A percentile compares a stretch with the other conserved stretches of the same genome.
These are phyloP conservation scores for Chaetops frenatus DNA, from an alignment of 2,113 vertebrate species.

Conservation along the genomic window DNA sequence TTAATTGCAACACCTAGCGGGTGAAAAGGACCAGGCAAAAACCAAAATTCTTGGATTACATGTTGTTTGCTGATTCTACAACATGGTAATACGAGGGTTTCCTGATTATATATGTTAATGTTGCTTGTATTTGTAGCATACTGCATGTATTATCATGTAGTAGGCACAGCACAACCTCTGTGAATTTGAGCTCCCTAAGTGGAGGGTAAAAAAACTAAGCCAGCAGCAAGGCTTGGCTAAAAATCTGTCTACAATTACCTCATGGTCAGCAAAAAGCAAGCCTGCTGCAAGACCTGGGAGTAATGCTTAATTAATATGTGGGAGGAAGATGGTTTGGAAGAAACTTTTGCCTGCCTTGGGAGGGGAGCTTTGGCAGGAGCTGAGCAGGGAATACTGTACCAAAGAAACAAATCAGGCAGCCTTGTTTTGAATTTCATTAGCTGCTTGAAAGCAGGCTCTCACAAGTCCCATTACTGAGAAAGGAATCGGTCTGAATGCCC, in stretches of 20 bases:
- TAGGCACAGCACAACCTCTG: not conserved
- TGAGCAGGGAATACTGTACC: not conserved
- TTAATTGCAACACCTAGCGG: slow-evolving; percentile 67
- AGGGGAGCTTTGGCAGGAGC: not conserved
- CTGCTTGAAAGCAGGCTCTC: slow-evolving; percentile 9
- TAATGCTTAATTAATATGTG: not conserved
- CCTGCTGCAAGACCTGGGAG: not conserved
- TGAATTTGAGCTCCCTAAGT: not conserved
- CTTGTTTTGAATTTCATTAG: slow-evolving; percentile 25
- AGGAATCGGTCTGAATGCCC: not conserved
- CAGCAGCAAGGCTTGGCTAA: not conserved
- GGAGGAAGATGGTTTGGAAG: not conserved
- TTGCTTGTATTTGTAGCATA: not conserved
- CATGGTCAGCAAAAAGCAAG: not conserved
- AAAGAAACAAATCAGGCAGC: not conserved
- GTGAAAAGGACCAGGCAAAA: slow-evolving; percentile 13
- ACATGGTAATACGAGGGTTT: not conserved
- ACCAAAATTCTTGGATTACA: not conserved
- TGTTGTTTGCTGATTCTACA: slow-evolving; percentile 1
- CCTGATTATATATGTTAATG: not conserved
- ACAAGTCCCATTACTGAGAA: not conserved
- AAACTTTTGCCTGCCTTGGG: not conserved
- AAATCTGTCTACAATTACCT: not conserved
- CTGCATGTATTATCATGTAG: not conserved
- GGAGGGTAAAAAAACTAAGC: not conserved